Evolutionary conservation across 2,113 vertebrate genomes (phyloP).

Genomic region (Cinclus mexicanus): DNA sequence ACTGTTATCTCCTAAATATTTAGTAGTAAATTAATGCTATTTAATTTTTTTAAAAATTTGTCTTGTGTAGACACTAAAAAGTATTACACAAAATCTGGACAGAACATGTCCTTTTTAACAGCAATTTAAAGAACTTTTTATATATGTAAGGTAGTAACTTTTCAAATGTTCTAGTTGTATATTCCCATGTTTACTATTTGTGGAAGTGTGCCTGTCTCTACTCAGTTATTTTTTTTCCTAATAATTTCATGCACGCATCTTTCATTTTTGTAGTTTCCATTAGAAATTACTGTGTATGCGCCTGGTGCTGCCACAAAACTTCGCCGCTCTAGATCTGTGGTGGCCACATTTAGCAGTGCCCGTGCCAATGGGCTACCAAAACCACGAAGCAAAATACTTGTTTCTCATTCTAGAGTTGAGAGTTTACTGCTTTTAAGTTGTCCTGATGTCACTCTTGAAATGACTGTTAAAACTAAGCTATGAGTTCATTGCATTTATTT

Average conservation of each 20-base stretch:
- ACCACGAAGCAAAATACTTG: constrained; percentile 1
- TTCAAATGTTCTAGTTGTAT: constrained; percentile 74
- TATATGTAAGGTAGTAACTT: constrained; percentile 78
- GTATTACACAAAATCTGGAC: constrained; percentile 82
- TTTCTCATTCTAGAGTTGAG: constrained; percentile 65
- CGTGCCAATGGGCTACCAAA: background rate
- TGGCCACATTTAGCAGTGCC: background rate
- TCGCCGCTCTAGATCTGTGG: background rate
- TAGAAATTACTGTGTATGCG: constrained; percentile 60
- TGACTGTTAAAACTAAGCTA: constrained; percentile 88
- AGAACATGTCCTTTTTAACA: constrained; percentile 80
- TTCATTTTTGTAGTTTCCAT: constrained; percentile 66
- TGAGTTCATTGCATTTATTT: constrained; percentile 91
- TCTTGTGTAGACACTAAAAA: constrained; percentile 91
- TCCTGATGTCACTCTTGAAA: constrained; percentile 82
- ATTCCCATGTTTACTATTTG: constrained; percentile 75
- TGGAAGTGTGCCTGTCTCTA: constrained; percentile 73
- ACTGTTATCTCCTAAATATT: constrained; percentile 91
- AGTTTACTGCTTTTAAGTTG: constrained; percentile 76
- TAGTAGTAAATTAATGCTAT: constrained; percentile 91
- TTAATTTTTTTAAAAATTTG: constrained; percentile 89
- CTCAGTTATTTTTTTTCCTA: constrained; percentile 47
- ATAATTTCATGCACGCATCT: constrained; percentile 68
- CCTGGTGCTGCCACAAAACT: constrained; percentile 42
- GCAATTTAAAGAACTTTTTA: constrained; percentile 80